These are phyloP conservation scores for Leiothrix lutea DNA, from an alignment of 2,113 vertebrate genomes.

Conservation along the genomic window DNA sequence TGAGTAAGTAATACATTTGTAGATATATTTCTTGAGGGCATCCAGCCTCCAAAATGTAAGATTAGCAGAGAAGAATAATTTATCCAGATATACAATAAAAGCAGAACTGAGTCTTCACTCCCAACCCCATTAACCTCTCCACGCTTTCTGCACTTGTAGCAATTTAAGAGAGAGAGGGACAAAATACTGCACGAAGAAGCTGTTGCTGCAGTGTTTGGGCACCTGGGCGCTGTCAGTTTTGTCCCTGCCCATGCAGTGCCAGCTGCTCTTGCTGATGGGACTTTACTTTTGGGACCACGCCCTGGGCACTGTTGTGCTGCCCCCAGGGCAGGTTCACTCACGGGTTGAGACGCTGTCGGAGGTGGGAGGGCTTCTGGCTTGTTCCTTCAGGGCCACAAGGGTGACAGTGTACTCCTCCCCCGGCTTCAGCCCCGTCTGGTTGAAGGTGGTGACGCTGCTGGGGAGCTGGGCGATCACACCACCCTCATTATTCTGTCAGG, in stretches of 20 bases:
- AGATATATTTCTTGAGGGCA: not conserved
- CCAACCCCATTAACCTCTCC: not conserved
- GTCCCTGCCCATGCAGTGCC: not conserved
- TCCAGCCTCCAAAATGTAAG: not conserved
- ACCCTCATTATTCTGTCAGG: slow-evolving; percentile 89
- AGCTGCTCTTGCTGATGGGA: not conserved
- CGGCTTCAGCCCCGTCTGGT: slow-evolving; percentile 91
- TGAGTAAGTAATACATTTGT: not conserved
- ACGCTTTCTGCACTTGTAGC: fast-evolving
- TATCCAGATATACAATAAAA: not conserved
- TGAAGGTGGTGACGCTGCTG: slow-evolving; percentile 91
- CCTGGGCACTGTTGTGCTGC: not conserved
- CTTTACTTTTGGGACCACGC: not conserved
- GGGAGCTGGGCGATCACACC: slow-evolving; percentile 95
- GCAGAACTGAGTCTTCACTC: not conserved
- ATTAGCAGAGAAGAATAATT: not conserved
- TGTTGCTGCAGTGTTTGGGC: not conserved
- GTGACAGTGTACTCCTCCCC: slow-evolving; percentile 95
- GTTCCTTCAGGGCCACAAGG: slow-evolving; percentile 90
- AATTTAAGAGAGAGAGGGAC: not conserved
- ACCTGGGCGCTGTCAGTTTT: not conserved
- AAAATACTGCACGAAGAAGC: not conserved
- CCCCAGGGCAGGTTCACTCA: slow-evolving; percentile 64
- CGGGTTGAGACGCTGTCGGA: slow-evolving; percentile 86
- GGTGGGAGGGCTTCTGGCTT: slow-evolving; percentile 88